Evolutionary conservation across 1,140 invertebrate genomes (phyloP), one percentile per base, ranked within the genome.

Genomic region (Steinernema khuongi): DNA sequence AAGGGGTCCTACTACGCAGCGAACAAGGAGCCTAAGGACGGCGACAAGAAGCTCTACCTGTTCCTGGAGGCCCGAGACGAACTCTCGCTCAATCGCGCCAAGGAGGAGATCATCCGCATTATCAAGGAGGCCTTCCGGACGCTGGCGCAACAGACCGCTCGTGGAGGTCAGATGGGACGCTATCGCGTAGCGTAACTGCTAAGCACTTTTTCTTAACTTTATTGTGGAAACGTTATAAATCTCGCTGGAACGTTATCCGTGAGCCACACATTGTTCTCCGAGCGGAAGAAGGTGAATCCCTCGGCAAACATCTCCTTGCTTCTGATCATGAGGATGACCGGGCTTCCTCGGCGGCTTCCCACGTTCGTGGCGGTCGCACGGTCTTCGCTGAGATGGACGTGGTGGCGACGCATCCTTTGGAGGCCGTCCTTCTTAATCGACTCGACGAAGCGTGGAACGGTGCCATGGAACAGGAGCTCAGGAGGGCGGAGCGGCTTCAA

Each of bases 61-160:
- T 94, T 96, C n/a, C 97, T 99, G 83, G 96, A 99, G 86, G 96
- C 94, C 74, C 96, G 94, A 0, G 96, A 92, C 81, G 96, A 99
- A 86, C 88, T 97, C 67, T 93, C 96, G 11, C 93, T 99, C 0
- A 92, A 93, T 66, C 97, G 97, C 87, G 97, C 97, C 0, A 97
- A 97, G 86, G 93, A 93, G 19, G 97, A 99, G 88, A 97, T 99
- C 32, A 95, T 95, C 0, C 89, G 97, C 14, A 89, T 99, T 17
- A 96, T 99, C 80, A 96, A 97, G 86, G 97, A 99, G 86, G 96
- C 80, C 0, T 70, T 84, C 30, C 36, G 82, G 32, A 74, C 41
- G 31, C 68, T 77, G 28, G 44, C 71, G 17, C 29, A 26, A 31
- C 71, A 73, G 32, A 72, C 11, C 22, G 7, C 36, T 72, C 71